These are phyloP conservation scores for Antheraea pernyi DNA, from an alignment of 1,140 invertebrate species.

Conservation along the genomic window DNA sequence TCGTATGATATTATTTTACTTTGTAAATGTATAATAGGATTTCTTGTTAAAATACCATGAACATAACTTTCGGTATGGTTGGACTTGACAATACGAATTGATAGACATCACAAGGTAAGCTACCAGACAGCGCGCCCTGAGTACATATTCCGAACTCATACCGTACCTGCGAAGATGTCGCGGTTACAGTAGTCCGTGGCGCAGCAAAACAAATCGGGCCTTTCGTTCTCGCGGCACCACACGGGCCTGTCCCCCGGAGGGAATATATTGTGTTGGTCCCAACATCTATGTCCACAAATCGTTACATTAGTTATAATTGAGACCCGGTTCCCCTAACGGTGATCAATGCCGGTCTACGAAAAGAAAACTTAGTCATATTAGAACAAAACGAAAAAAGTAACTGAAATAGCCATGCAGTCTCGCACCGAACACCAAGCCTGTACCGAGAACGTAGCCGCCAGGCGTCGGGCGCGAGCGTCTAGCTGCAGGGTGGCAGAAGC, in stretches of 20 bases:
- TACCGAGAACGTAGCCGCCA: constrained; percentile 19
- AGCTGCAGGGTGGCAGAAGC: constrained; percentile 35
- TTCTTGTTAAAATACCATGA: constrained; percentile 15
- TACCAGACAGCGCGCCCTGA: constrained; percentile 49
- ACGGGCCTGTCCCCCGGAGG: constrained; percentile 81
- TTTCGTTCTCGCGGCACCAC: constrained; percentile 80
- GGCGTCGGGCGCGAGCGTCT: constrained; percentile 24
- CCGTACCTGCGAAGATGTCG: constrained; percentile 67
- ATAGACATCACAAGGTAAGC: constrained; percentile 64
- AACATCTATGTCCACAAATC: constrained; percentile 79
- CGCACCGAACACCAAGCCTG: constrained; percentile 49
- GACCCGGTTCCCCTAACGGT: constrained; percentile 37
- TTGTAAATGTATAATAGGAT: not conserved
- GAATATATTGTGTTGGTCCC: constrained; percentile 73
- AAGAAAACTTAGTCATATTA: constrained; percentile 66
- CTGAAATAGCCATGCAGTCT: constrained; percentile 56
- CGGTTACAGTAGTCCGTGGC: constrained; percentile 82
- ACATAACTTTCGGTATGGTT: constrained; percentile 19
- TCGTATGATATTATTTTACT: constrained; percentile 10
- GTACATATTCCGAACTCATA: constrained; percentile 52
- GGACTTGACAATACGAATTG: constrained; percentile 41
- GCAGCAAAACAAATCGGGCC: constrained; percentile 81
- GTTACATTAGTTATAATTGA: constrained; percentile 41
- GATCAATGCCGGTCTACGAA: constrained; percentile 69
- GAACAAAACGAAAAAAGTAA: constrained; percentile 45